phyloP scores from a whole-genome alignment of 1,140 invertebrate genomes.

The Pseudachorutes palmiensis region DNA sequence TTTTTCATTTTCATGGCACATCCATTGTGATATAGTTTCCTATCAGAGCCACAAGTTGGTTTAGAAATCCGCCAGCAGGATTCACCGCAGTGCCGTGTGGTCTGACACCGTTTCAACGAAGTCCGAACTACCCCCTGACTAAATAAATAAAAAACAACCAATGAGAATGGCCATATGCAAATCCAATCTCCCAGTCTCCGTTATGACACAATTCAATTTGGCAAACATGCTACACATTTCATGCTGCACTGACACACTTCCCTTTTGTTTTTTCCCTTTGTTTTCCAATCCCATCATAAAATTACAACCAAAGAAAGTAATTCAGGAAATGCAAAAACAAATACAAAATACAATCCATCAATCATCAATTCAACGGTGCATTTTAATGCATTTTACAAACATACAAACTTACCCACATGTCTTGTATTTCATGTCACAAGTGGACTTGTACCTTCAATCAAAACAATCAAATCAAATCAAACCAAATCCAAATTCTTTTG shows the following conservation, averaged over 20 bases:
- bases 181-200: neutral
- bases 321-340: too few relatives aligned
- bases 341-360: too few relatives aligned
- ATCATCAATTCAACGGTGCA: too few relatives aligned
- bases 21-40: conserved; percentile 78
- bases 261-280: neutral
- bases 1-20: conserved; percentile 80
- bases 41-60: conserved; percentile 85
- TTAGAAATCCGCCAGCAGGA: conserved; percentile 79
- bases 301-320: too few relatives aligned
- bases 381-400: neutral
- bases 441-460: conserved; percentile 48
- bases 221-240: neutral
- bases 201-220: too few relatives aligned
- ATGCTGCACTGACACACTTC: neutral
- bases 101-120: conserved; percentile 79
- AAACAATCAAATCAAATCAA: neutral
- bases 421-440: conserved; percentile 81
- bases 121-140: conserved; percentile 57
- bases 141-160: conserved; percentile 14
- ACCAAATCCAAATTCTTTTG: conserved; percentile 46
- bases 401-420: conserved; percentile 65
- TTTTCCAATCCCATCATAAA: neutral
- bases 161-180: neutral
- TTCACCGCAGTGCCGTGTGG: conserved; percentile 80